Evolutionary conservation across 2,113 vertebrate species (phyloP).

Genomic region (Ellobius talpinus): DNA sequence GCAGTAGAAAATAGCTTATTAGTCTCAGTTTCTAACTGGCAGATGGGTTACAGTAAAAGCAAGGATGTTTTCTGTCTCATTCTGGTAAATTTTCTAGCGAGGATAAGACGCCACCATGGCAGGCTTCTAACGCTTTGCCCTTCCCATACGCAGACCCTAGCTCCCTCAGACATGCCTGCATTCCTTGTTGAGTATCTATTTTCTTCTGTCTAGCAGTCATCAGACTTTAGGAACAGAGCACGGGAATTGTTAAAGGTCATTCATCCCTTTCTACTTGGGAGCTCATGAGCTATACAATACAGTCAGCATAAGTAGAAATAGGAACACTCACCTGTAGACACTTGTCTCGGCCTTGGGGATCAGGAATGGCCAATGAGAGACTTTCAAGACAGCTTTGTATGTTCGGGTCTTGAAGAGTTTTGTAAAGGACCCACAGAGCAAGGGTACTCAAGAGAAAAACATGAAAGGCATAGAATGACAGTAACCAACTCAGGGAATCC

Average conservation of each 20-base stretch:
- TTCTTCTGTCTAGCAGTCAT: not conserved
- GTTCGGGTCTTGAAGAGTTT: not conserved
- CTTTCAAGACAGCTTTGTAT: not conserved
- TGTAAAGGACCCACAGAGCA: not conserved
- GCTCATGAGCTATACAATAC: not conserved
- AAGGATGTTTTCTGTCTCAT: constrained; percentile 55
- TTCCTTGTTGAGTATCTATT: constrained; percentile 38
- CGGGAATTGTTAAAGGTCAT: not conserved
- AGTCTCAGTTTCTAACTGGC: constrained; percentile 74
- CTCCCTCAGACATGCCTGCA: constrained; percentile 10
- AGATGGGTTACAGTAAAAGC: constrained; percentile 64
- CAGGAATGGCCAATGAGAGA: not conserved
- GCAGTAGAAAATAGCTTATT: constrained; percentile 73
- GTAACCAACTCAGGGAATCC: not conserved
- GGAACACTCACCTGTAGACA: not conserved
- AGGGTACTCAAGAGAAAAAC: not conserved
- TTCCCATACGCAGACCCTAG: constrained; percentile 8
- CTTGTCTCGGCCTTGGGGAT: not conserved
- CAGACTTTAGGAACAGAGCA: not conserved
- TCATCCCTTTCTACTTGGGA: not conserved
- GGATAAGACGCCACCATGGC: constrained; percentile 37
- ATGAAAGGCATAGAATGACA: not conserved
- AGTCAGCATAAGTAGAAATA: not conserved
- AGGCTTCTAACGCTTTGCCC: not conserved
- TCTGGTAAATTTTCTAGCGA: constrained; percentile 54